A percentile compares a stretch with the other conserved stretches of the same genome.
These are phyloP conservation scores for Pelosia muscerda DNA, from an alignment of 2,888 invertebrate genomes.

Conservation along the genomic window DNA sequence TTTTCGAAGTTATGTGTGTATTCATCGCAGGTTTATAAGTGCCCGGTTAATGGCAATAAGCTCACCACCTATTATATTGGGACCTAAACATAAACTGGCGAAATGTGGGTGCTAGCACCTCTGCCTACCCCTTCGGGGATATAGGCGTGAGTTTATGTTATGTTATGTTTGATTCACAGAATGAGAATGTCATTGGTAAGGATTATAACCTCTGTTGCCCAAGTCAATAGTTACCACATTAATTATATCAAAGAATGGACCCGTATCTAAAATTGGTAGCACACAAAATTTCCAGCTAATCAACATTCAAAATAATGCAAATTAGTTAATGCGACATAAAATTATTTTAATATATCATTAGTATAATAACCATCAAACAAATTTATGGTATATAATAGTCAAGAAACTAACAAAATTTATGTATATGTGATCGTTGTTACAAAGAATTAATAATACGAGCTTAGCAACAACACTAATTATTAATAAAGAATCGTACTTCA, in stretches of 20 bases:
- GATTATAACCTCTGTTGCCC: not conserved
- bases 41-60: no score
- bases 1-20: no score
- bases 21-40: no score
- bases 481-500: conserved; percentile 52
- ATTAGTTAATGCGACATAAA: conserved; percentile 41
- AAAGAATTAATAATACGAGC: conserved; percentile 44
- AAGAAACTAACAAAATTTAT: conserved; percentile 42
- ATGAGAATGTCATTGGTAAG: conserved; percentile 19
- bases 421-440: conserved; percentile 40
- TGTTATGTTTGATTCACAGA: conserved; percentile 10
- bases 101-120: no score
- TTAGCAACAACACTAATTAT: conserved; percentile 49
- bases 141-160: no score
- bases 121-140: no score
- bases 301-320: conserved; percentile 36
- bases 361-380: conserved; percentile 42
- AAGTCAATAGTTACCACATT: conserved; percentile 5
- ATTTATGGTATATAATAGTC: conserved; percentile 33
- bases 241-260: not conserved
- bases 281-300: conserved; percentile 34
- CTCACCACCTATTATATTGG: no score
- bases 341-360: conserved; percentile 43
- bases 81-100: no score
- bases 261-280: conserved; percentile 30